These are phyloP conservation scores for Gymnoscopelus microlampas DNA, from an alignment of 2,797 vertebrate genomes.

Conservation along the genomic window DNA sequence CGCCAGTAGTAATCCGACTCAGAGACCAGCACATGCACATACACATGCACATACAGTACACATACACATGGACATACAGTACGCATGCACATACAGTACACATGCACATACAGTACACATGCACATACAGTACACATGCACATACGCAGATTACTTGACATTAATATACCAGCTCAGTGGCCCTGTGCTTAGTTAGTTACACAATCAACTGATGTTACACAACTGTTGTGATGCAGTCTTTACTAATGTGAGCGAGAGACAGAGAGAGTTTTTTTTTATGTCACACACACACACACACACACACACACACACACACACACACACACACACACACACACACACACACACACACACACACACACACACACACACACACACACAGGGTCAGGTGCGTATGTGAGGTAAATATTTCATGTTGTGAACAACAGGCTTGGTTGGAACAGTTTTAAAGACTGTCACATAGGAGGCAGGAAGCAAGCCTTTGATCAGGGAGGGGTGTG, in stretches of 20 bases:
- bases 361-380: slow-evolving; percentile 19
- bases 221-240: too few relatives aligned
- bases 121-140: slow-evolving; percentile 9
- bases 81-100: slow-evolving; percentile 11
- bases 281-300: background rate
- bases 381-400: slow-evolving; percentile 53
- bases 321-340: slow-evolving; percentile 3
- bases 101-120: slow-evolving; percentile 6
- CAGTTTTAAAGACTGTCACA: slow-evolving; percentile 61
- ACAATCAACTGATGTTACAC: too few relatives aligned
- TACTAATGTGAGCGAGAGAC: too few relatives aligned
- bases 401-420: slow-evolving; percentile 72
- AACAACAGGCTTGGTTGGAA: slow-evolving; percentile 61
- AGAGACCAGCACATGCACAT: background rate
- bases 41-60: slow-evolving; percentile 1
- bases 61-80: background rate
- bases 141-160: background rate
- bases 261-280: too few relatives aligned
- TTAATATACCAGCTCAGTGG: too few relatives aligned
- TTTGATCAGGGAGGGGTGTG: slow-evolving; percentile 64
- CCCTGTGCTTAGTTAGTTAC: too few relatives aligned
- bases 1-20: slow-evolving; percentile 17
- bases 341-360: slow-evolving; percentile 5
- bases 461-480: slow-evolving; percentile 44
- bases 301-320: slow-evolving; percentile 3